phyloP scores from a whole-genome alignment of 2,888 invertebrate species.

The Scaptomyza parva region DNA sequence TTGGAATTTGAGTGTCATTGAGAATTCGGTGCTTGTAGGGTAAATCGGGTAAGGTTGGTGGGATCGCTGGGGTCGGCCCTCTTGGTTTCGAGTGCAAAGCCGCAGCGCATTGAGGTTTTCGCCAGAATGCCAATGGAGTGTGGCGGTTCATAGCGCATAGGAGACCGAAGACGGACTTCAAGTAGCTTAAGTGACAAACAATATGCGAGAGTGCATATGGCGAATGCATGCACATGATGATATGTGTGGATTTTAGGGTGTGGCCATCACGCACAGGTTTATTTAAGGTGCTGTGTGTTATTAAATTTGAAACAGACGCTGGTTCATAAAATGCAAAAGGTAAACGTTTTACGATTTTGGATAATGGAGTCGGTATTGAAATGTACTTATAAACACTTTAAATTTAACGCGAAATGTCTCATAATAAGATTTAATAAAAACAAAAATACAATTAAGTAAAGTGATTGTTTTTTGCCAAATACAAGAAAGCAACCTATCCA shows the following conservation, averaged over 20 bases:
- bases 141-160: not conserved
- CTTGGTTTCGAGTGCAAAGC: constrained; percentile 32
- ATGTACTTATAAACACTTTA: too few species aligned
- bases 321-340: constrained; percentile 18
- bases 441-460: not conserved
- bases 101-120: constrained; percentile 52
- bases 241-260: constrained; percentile 12
- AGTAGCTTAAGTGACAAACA: constrained; percentile 45
- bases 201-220: constrained; percentile 26
- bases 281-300: not conserved
- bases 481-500: not conserved
- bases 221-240: constrained; percentile 22
- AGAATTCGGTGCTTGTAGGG: constrained; percentile 24
- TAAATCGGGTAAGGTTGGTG: constrained; percentile 1
- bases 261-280: not conserved
- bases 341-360: too few species aligned
- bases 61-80: constrained; percentile 6
- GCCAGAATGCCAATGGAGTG: not conserved
- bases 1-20: constrained; percentile 69
- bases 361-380: not conserved
- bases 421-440: not conserved
- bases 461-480: not conserved
- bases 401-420: not conserved
- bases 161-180: not conserved
- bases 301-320: not conserved